A percentile compares a stretch with the other conserved stretches of the same genome.
These are phyloP conservation scores for Hetaerina titia DNA, from an alignment of 2,888 invertebrate genomes.

Conservation along the genomic window DNA sequence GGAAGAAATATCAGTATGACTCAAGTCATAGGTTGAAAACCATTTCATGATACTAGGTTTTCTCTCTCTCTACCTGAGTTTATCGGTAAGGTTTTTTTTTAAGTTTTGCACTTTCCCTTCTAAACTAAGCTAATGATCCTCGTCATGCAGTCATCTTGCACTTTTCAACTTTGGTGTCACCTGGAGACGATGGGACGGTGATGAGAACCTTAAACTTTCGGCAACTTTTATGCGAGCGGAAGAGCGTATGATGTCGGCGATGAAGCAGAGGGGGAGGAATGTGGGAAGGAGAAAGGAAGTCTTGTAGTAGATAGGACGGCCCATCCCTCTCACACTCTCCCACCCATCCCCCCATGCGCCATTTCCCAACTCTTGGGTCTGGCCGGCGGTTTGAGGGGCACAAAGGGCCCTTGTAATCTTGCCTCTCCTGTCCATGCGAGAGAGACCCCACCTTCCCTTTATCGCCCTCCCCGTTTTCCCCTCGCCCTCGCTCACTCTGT, in stretches of 20 bases:
- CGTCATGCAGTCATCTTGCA: not conserved
- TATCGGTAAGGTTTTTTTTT: not conserved
- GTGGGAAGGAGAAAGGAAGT: not conserved
- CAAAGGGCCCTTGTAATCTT: conserved; percentile 29
- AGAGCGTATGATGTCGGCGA: not conserved
- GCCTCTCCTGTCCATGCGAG: not conserved
- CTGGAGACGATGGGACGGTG: conserved; percentile 1
- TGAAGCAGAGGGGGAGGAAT: not conserved
- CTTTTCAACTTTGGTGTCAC: not conserved
- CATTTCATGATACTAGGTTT: too few species aligned
- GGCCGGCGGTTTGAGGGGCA: conserved; percentile 22
- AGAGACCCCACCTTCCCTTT: conserved; percentile 7
- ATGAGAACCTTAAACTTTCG: not conserved
- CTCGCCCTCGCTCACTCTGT: not conserved
- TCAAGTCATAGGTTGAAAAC: too few species aligned
- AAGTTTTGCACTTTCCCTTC: not conserved
- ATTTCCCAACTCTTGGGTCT: not conserved
- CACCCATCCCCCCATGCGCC: not conserved
- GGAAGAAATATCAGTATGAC: too few species aligned
- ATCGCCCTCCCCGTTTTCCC: not conserved
- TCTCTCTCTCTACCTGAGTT: not conserved
- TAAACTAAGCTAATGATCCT: not conserved
- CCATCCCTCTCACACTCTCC: not conserved
- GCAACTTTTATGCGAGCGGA: not conserved
- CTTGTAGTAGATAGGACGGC: not conserved